phyloP scores from a whole-genome alignment of 2,113 vertebrate genomes.

The Uropsilus gracilis region DNA sequence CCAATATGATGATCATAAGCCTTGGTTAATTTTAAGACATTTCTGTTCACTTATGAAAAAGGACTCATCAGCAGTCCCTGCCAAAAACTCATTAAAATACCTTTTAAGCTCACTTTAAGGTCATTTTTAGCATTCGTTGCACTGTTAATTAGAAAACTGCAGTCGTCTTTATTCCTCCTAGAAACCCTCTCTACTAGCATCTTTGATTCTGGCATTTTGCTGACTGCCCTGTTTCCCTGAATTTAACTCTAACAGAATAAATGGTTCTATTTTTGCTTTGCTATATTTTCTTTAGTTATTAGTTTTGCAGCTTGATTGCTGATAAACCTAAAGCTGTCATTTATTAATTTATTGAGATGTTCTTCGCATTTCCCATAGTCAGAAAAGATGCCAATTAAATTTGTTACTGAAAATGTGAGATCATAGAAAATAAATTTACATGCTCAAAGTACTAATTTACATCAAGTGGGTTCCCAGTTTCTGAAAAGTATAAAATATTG shows the following conservation, averaged over 20 bases:
- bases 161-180: constrained; percentile 45
- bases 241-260: constrained; percentile 62
- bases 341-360: constrained; percentile 77
- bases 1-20: constrained; percentile 74
- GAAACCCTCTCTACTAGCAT: constrained; percentile 51
- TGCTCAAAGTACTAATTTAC: neutral
- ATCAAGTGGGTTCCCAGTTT: neutral
- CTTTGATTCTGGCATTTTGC: constrained; percentile 52
- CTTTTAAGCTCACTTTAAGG: constrained; percentile 74
- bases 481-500: constrained; percentile 27
- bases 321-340: constrained; percentile 73
- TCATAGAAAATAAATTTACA: constrained; percentile 54
- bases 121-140: constrained; percentile 70
- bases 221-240: constrained; percentile 59
- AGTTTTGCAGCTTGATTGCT: constrained; percentile 60
- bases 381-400: constrained; percentile 71
- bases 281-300: constrained; percentile 67
- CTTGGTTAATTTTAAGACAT: constrained; percentile 78
- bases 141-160: constrained; percentile 68
- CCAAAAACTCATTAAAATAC: constrained; percentile 76
- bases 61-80: constrained; percentile 68
- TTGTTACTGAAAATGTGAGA: constrained; percentile 25
- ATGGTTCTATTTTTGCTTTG: constrained; percentile 68
- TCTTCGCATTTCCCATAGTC: constrained; percentile 46
- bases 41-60: constrained; percentile 71